Evolutionary conservation across 2,888 invertebrate genomes (phyloP).

Genomic region (Smittia aterrima): DNA sequence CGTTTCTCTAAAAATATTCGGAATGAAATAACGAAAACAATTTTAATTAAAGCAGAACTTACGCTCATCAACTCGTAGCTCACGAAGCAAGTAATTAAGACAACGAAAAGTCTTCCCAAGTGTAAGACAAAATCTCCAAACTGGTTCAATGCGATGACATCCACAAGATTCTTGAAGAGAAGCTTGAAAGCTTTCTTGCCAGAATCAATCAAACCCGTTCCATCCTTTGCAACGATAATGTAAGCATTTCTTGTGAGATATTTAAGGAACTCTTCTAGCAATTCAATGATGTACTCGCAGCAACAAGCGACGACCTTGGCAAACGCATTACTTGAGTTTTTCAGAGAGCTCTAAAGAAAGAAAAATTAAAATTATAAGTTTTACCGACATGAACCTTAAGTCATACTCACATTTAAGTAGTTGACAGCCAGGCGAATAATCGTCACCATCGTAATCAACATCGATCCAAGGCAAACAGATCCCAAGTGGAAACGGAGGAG

Average conservation of each 20-base stretch:
- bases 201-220: slow-evolving; percentile 62
- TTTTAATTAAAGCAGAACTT: neutral
- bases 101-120: slow-evolving; percentile 65
- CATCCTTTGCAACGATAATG: slow-evolving; percentile 65
- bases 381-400: slow-evolving; percentile 43
- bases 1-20: neutral
- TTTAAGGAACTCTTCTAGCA: slow-evolving; percentile 65
- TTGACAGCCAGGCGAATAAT: slow-evolving; percentile 58
- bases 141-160: slow-evolving; percentile 70
- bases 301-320: slow-evolving; percentile 56
- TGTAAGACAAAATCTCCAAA: slow-evolving; percentile 72
- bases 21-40: slow-evolving; percentile 47
- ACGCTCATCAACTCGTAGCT: slow-evolving; percentile 58
- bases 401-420: slow-evolving; percentile 45
- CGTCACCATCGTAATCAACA: slow-evolving; percentile 70
- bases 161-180: slow-evolving; percentile 62
- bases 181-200: slow-evolving; percentile 63
- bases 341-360: slow-evolving; percentile 52
- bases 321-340: slow-evolving; percentile 56
- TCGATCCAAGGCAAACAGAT: slow-evolving; percentile 72
- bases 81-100: slow-evolving; percentile 61
- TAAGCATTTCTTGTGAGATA: slow-evolving; percentile 69
- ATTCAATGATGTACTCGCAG: slow-evolving; percentile 65
- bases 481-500: slow-evolving; percentile 69
- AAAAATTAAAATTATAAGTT: neutral